Evolutionary conservation across 92 coral and sea anemone species (phyloP).

Genomic region (Epizoanthus stellaris): DNA sequence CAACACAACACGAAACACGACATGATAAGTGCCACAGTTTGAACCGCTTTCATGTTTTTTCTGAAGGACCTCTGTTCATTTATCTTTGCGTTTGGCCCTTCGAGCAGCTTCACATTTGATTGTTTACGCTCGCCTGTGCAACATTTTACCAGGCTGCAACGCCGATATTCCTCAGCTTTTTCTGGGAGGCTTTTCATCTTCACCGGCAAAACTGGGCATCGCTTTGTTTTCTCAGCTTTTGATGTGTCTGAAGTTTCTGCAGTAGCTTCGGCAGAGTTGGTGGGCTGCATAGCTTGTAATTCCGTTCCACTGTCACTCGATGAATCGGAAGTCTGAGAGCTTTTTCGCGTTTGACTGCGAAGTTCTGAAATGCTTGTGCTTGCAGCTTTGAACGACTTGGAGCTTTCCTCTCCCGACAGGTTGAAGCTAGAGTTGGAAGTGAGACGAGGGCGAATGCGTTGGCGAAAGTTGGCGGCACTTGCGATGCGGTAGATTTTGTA

Average conservation of each 20-base stretch:
- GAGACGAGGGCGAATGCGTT: slow-evolving; percentile 14
- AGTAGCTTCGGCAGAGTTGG: background rate
- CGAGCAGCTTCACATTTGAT: background rate
- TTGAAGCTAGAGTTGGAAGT: slow-evolving; percentile 28
- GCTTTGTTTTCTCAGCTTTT: background rate
- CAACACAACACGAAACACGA: slow-evolving; percentile 27
- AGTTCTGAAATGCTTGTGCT: slow-evolving; percentile 13
- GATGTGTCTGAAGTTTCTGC: background rate
- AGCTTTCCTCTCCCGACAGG: slow-evolving; percentile 31
- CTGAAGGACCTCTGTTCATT: slow-evolving; percentile 18
- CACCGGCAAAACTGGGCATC: slow-evolving; percentile 14
- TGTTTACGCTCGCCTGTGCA: background rate
- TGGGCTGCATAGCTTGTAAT: background rate
- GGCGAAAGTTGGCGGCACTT: slow-evolving; percentile 30
- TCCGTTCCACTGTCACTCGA: slow-evolving; percentile 24
- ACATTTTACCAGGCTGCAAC: background rate
- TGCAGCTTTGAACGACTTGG: background rate
- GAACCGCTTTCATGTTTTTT: slow-evolving; percentile 41
- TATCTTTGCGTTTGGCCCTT: slow-evolving; percentile 5
- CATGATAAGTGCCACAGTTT: slow-evolving; percentile 32
- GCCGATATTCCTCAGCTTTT: slow-evolving; percentile 23
- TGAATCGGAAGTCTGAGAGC: background rate
- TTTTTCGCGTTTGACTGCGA: slow-evolving; percentile 17
- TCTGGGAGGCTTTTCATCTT: slow-evolving; percentile 23
- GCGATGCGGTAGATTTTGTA: slow-evolving; percentile 40